phyloP scores from a whole-genome alignment of 2,888 invertebrate genomes.

The Synanthedon andrenaeformis region DNA sequence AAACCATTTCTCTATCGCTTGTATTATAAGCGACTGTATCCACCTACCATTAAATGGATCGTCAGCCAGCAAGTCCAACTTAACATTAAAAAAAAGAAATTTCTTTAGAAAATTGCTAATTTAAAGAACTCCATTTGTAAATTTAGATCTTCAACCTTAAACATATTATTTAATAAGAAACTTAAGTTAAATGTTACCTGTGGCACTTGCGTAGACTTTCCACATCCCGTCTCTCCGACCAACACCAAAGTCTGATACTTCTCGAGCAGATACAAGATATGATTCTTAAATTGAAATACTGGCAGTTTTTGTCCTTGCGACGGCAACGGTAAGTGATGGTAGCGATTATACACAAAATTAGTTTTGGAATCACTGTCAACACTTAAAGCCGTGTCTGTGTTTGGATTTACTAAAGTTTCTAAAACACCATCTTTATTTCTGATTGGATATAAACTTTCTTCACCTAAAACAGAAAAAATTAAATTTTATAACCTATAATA shows the following conservation, averaged over 20 bases:
- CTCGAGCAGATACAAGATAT: constrained; percentile 89
- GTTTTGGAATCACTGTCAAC: constrained; percentile 73
- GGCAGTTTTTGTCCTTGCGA: constrained; percentile 89
- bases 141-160: no score
- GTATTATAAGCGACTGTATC: no score
- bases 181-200: constrained; percentile 72
- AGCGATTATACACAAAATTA: constrained; percentile 86
- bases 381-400: constrained; percentile 45
- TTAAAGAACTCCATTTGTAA: no score
- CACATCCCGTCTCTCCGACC: constrained; percentile 95
- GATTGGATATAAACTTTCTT: constrained; percentile 39
- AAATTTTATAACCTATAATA: constrained; percentile 1
- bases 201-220: constrained; percentile 96
- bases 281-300: constrained; percentile 85
- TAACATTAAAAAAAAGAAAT: no score
- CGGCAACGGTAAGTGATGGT: constrained; percentile 84
- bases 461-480: constrained; percentile 17
- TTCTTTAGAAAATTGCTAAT: no score
- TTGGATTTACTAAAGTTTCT: constrained; percentile 50
- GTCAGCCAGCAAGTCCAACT: no score
- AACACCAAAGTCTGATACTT: constrained; percentile 89
- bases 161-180: no score
- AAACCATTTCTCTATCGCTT: no score
- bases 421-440: constrained; percentile 49
- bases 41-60: no score